Evolutionary conservation across 2,113 vertebrate genomes (phyloP), one percentile per base, ranked within the genome.

Genomic region (Rhineura floridana): DNA sequence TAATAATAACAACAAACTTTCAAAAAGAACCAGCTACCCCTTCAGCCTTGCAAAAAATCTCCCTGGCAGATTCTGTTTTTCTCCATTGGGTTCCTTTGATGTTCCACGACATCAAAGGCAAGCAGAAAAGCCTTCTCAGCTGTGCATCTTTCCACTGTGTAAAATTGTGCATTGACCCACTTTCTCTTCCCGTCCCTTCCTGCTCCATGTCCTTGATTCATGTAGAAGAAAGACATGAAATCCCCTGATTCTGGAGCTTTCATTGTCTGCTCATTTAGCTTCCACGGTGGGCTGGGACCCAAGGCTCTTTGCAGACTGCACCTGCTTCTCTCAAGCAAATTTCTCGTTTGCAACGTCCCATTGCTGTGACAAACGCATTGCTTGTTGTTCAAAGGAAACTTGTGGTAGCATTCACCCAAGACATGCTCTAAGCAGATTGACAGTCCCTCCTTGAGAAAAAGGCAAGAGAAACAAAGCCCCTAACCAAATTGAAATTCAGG

Each of bases 101-200:
- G 84, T 36, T 2, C 9, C 21, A 4, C 36, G 21, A 76, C 88
- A 86, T 86, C 84, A 90, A 90, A 90, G 88, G 28, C 12, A 75
- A 82, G 12, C 21, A 17, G 39, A 15, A 8, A 33, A 84, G 33
- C 50, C 72, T 89, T 59, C 75, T 59, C 25, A 0, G 55, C 50
- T 9, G 30, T 42, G 15, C 15, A 30, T 23, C 67, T 65, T 67
- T 82, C 88, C 84, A 90, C 70, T 69, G 84, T 76, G 78, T 36
- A 44, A 82, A 86, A 86, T n/a, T 81, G 13, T 15, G 23, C 46
- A 52, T 50, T 89, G 88, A 86, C 88, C 88, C 84, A 89, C 69
- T 89, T 89, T 86, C 21, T 44, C 21, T 67, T 39, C 23, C 73
- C 42, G 12, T 76, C 48, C 50, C 52, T 44, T 42, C 12, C 78